Percentiles rank a stretch among this genome's conserved stretches.
These are phyloP conservation scores for Laothoe populi DNA, from an alignment of 2,888 invertebrate genomes.

Conservation along the genomic window DNA sequence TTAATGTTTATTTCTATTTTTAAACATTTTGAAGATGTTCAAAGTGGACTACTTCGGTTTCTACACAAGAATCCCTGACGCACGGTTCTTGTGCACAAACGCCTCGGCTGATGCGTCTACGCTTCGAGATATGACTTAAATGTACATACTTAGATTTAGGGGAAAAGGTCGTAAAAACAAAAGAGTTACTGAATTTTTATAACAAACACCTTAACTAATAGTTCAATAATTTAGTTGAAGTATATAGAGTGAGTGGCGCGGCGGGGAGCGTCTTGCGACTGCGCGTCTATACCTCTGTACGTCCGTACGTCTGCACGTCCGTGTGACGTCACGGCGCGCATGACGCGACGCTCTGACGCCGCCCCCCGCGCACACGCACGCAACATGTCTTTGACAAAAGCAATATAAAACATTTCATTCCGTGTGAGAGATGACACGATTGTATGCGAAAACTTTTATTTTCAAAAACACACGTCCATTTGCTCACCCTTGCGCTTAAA, in stretches of 20 bases:
- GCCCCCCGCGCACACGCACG: conserved; percentile 51
- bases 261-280: conserved; percentile 42
- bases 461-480: conserved; percentile 82
- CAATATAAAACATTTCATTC: conserved; percentile 84
- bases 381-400: conserved; percentile 74
- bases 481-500: conserved; percentile 83
- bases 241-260: conserved; percentile 52
- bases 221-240: conserved; percentile 80
- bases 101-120: conserved; percentile 76
- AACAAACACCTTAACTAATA: conserved; percentile 85
- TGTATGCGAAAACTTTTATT: conserved; percentile 77
- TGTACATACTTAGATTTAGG: conserved; percentile 81
- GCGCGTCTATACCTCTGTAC: background rate
- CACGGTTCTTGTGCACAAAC: conserved; percentile 71
- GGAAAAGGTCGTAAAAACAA: conserved; percentile 83
- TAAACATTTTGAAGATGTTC: conserved; percentile 82
- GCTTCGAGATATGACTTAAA: conserved; percentile 83
- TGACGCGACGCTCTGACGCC: conserved; percentile 36
- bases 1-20: conserved; percentile 81
- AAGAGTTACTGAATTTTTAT: conserved; percentile 83
- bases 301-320: background rate
- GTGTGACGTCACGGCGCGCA: background rate
- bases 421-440: conserved; percentile 82
- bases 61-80: conserved; percentile 66
- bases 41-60: conserved; percentile 80